Base-by-base conservation (phyloP, 1,140 invertebrate species). In the Caenorhabditis elegans region DNA sequence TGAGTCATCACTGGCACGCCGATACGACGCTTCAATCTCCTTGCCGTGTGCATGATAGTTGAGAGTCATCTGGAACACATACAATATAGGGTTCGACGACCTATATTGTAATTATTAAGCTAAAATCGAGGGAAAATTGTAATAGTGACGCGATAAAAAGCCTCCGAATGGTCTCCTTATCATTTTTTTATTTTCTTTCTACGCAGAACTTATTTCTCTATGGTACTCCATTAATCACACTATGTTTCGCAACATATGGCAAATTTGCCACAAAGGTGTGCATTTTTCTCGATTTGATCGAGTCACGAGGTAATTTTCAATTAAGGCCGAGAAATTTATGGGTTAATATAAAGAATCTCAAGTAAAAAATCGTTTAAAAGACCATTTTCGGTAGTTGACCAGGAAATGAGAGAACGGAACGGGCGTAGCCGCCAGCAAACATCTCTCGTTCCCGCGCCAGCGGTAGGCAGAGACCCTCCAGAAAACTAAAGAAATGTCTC, bases 41-140 rank as follows among this genome's bases (percentile, higher is more conserved):
- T 70, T 70, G 11, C 60, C 60, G 28, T 70, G 60, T 39, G 60
- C 60, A 26, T 70, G 60, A 70, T 70, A 70, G 22, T 70, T 70
- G 8, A 70, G 60, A 70, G 60, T 70, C 60, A 70, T 70, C 60
- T 70, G 60, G 39, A 70, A 39, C 6, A 43, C 15, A 8, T 43
- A 15, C 15, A 43, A 43, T 43, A 8, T 43, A 43, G n/a, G n/a
- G n/a, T n/a, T n/a, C n/a, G n/a, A n/a, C n/a, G n/a, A n/a, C n/a
- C n/a, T n/a, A n/a, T n/a, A n/a, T n/a, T n/a, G n/a, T n/a, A n/a
- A n/a, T n/a, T n/a, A n/a, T n/a, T n/a, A n/a, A n/a, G n/a, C n/a
- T 8, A 13, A 26, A 53, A 26, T 53, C 22, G 13, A 53, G 1
- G 28, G 8, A 26, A 10, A 53, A 24, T 6, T 55, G 19, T 24